Percentiles rank a stretch among this genome's conserved stretches.
Evolutionary conservation across 2,113 vertebrate genomes (phyloP).

Genomic region (Thalassarche chlororhynchos): DNA sequence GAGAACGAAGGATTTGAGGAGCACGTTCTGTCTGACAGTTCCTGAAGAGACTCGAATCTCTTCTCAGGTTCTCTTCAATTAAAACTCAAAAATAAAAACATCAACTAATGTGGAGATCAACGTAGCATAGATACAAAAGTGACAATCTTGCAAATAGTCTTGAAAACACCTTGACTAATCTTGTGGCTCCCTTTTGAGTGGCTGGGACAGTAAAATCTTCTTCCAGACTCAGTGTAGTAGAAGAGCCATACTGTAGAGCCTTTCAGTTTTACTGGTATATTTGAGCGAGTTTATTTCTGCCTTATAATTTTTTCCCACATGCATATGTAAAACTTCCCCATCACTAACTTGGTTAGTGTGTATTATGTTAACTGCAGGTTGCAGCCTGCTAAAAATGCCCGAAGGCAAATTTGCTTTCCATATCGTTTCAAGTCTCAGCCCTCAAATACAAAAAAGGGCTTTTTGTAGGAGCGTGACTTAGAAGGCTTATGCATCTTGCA

Average conservation of each 20-base stretch:
- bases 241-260: neutral
- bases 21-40: slow-evolving; percentile 80
- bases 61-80: slow-evolving; percentile 52
- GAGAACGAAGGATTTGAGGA: slow-evolving; percentile 85
- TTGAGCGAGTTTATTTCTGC: neutral
- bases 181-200: neutral
- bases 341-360: neutral
- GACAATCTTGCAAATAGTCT: neutral
- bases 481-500: neutral
- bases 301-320: neutral
- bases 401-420: neutral
- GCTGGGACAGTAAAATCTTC: neutral
- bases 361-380: neutral
- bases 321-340: neutral
- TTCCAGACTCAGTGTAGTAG: neutral
- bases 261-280: neutral
- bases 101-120: neutral
- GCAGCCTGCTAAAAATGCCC: neutral
- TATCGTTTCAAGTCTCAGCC: neutral
- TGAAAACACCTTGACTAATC: neutral
- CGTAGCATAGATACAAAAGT: neutral
- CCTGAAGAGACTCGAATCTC: slow-evolving; percentile 66
- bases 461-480: slow-evolving; percentile 13
- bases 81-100: slow-evolving; percentile 43
- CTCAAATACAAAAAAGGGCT: neutral